Conservation (phyloP, 2,113 vertebrate species). For the Helogale parvula region DNA sequence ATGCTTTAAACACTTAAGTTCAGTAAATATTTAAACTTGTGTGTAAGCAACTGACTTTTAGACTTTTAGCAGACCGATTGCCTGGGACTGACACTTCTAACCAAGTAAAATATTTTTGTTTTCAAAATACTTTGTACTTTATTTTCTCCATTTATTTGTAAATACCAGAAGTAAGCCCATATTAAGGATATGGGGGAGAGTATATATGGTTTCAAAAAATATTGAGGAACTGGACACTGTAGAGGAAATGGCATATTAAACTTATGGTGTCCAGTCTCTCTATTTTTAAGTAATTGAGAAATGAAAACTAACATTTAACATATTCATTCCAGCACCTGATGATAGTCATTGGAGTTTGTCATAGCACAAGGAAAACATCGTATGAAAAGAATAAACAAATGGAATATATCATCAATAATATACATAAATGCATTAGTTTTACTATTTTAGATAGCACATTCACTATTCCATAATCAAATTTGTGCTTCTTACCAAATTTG, state of each 20-base stretch:
- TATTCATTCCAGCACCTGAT: neutral
- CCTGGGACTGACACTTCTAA: neutral
- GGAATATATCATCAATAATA: neutral
- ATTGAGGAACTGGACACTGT: neutral
- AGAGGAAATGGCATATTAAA: neutral
- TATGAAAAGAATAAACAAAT: neutral
- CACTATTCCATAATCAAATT: neutral
- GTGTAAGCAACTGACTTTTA: neutral
- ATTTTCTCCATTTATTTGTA: conserved; percentile 35
- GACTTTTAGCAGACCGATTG: neutral
- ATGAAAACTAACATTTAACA: neutral
- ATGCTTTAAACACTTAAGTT: neutral
- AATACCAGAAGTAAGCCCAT: neutral
- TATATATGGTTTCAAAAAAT: neutral
- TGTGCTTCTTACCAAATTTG: neutral
- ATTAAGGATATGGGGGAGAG: neutral
- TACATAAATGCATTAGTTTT: neutral
- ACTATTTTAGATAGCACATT: neutral
- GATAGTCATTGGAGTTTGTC: neutral
- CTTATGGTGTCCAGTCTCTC: neutral
- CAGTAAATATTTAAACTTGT: conserved; percentile 12
- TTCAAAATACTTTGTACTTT: neutral
- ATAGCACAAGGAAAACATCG: neutral
- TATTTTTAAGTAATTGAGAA: neutral
- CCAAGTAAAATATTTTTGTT: neutral